Evolutionary conservation across 1,140 invertebrate species (phyloP).

Genomic region (Heliconius himera): DNA sequence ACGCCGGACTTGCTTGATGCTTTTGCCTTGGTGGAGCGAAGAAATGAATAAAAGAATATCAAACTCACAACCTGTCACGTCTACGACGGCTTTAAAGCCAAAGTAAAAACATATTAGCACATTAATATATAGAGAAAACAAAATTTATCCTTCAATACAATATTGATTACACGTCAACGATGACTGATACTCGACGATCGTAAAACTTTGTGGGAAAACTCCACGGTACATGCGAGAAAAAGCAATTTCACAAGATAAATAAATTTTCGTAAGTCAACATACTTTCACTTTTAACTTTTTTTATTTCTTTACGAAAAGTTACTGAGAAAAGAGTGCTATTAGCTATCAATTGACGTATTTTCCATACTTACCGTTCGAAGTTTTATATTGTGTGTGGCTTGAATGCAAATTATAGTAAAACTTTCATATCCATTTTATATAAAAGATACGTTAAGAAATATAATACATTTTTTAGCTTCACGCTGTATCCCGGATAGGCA

Average conservation of each 20-base stretch:
- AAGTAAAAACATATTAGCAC: background rate
- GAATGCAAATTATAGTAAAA: background rate
- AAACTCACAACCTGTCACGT: too few species aligned
- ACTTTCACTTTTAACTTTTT: conserved; percentile 3
- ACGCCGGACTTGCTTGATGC: too few species aligned
- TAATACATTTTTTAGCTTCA: too few species aligned
- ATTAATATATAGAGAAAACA: background rate
- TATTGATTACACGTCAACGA: background rate
- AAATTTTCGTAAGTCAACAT: background rate
- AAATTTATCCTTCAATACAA: conserved; percentile 2
- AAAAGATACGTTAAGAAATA: background rate
- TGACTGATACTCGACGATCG: background rate
- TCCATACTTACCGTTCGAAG: background rate
- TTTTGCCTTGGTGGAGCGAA: too few species aligned
- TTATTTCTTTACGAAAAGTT: background rate
- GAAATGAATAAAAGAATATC: too few species aligned
- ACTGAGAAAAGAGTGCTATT: background rate
- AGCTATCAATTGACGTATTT: background rate
- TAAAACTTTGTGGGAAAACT: conserved; percentile 1
- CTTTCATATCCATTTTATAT: background rate
- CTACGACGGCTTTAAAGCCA: too few species aligned
- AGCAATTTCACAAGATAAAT: conserved; percentile 6
- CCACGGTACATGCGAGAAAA: conserved; percentile 1
- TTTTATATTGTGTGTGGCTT: background rate
- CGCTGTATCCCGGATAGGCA: too few species aligned